phyloP scores from a whole-genome alignment of 1,140 invertebrate genomes.

The Carcinoscorpius rotundicauda region DNA sequence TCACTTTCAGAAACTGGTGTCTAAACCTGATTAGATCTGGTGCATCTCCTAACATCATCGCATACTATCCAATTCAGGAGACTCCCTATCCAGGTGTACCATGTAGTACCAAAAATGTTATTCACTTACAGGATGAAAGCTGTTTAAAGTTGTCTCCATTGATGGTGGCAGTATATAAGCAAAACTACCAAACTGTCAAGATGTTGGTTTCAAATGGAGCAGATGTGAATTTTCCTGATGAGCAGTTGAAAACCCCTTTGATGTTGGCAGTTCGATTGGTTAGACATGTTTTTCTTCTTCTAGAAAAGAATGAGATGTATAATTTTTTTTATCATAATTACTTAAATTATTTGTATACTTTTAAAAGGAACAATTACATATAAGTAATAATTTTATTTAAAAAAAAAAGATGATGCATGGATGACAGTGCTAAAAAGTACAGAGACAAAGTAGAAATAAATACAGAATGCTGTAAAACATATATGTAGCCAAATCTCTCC shows the following conservation, averaged over 20 bases:
- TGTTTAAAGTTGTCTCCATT: constrained; percentile 16
- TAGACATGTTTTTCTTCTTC: constrained; percentile 14
- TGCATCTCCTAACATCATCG: constrained; percentile 24
- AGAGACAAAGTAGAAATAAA: no score
- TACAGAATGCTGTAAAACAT: no score
- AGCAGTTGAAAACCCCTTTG: constrained; percentile 35
- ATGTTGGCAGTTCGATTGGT: constrained; percentile 40
- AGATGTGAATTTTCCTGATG: constrained; percentile 36
- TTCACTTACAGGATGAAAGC: background rate
- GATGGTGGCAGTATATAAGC: constrained; percentile 19
- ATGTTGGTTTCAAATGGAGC: constrained; percentile 28
- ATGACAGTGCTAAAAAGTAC: no score
- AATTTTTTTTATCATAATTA: background rate
- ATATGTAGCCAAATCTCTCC: no score
- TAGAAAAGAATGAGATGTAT: background rate
- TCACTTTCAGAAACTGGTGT: constrained; percentile 9
- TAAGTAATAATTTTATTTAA: no score
- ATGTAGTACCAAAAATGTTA: constrained; percentile 16
- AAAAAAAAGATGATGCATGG: no score
- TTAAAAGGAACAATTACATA: no score
- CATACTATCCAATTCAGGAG: constrained; percentile 27
- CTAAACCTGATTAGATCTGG: constrained; percentile 12
- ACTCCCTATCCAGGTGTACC: constrained; percentile 28
- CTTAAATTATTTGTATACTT: no score
- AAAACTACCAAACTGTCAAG: constrained; percentile 16